phyloP scores from a whole-genome alignment of 2,113 vertebrate species.

The Budorcas taxicolor region DNA sequence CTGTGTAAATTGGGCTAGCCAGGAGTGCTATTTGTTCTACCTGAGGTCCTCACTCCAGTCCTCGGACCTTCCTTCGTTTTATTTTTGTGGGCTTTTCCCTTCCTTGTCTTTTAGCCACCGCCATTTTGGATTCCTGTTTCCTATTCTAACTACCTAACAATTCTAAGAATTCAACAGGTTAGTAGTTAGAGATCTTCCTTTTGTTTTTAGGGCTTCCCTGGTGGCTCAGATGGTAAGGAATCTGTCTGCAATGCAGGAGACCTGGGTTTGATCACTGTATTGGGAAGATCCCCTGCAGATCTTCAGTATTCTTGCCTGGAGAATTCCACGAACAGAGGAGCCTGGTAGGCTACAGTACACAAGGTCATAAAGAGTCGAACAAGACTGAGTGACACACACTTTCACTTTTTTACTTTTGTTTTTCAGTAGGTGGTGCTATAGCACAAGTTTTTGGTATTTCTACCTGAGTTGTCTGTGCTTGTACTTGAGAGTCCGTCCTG shows the following conservation, averaged over 20 bases:
- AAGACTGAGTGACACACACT: neutral
- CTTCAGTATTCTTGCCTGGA: neutral
- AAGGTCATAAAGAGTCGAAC: neutral
- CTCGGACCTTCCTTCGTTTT: neutral
- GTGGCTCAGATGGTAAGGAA: neutral
- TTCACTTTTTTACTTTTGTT: neutral
- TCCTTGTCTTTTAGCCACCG: neutral
- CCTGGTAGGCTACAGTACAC: neutral
- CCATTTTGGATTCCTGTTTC: neutral
- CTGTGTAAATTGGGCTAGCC: neutral
- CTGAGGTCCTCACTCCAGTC: neutral
- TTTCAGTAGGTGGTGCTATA: neutral
- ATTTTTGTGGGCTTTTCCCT: neutral
- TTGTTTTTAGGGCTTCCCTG: neutral
- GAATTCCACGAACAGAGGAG: neutral
- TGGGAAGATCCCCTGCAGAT: neutral
- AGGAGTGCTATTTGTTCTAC: neutral
- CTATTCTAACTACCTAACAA: neutral
- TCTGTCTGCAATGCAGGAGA: neutral
- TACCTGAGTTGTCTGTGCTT: neutral
- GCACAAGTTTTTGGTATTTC: neutral
- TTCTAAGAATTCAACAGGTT: neutral
- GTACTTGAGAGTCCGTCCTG: accelerated
- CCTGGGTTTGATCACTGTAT: neutral
- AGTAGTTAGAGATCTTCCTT: neutral